Evolutionary conservation across 2,888 invertebrate genomes (phyloP), one percentile per base, ranked within the genome.

Genomic region (Uropetala carovei): DNA sequence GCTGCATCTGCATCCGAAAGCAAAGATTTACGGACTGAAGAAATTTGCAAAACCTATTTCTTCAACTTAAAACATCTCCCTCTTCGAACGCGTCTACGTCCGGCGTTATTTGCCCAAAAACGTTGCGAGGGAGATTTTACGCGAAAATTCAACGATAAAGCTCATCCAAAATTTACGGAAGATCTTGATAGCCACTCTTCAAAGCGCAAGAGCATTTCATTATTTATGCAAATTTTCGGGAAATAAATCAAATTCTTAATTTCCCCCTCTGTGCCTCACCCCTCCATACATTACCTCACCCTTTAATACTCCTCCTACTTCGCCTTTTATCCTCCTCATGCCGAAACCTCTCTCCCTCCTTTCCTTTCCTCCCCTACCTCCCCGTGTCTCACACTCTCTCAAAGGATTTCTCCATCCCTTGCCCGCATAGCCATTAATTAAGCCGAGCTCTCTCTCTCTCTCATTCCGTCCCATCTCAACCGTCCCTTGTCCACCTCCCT

Each of bases 161-260:
- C 27, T 75, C 13, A 75, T 8, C 27, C 27, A 1, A 3, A 75
- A 27, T 75, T 75, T 27, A 75, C 22, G 18, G 75, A 22, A 0
- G 11, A 13, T 75, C 75, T 75, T 27, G 43, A 75, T 22, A 27
- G 7, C 22, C 68, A 27, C 75, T 75, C 27, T 75, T 75, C 27
- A 75, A 75, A 75, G 27, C 27, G 22, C 75, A 75, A 75, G 27
- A 10, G 75, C 3, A 27, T 22, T 22, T 75, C 75, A 75, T 75
- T 75, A 75, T 75, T 75, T 75, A 75, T 75, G 75, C 75, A 75
- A 75, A 22, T 75, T 27, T 27, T 75, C 75, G 27, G 22, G 22
- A 75, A 75, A 75, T 68, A 89, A 89, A 68, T 64, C 68, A 89
- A 30, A 58, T 86, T 89, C 64, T 89, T 43, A 89, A 89, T 68